These are phyloP conservation scores for Steinernema hermaphroditum DNA, from an alignment of 2,888 invertebrate species.

Conservation along the genomic window DNA sequence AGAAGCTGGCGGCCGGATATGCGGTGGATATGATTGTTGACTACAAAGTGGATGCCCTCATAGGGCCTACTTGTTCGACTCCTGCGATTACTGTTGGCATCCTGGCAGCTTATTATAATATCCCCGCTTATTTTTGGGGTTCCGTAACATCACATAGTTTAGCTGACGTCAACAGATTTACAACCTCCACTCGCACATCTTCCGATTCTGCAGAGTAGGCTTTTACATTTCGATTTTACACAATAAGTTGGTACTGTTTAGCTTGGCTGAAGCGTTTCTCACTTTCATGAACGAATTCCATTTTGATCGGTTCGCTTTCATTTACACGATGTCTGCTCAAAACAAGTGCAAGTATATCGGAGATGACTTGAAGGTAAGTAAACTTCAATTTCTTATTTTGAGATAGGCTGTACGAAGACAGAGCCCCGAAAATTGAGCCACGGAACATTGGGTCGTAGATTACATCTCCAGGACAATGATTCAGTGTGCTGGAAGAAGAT, in stretches of 20 bases:
- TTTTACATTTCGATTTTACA: not conserved
- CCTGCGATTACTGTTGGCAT: slow-evolving; percentile 6
- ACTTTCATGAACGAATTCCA: slow-evolving; percentile 45
- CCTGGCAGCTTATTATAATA: slow-evolving; percentile 40
- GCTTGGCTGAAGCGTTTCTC: slow-evolving; percentile 35
- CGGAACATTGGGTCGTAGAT: too few relatives aligned
- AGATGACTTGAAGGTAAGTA: slow-evolving; percentile 38
- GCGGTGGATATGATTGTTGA: slow-evolving; percentile 38
- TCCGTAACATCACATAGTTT: slow-evolving; percentile 38
- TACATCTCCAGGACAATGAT: not conserved
- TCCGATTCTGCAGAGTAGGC: not conserved
- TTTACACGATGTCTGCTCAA: slow-evolving; percentile 39
- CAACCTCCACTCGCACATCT: slow-evolving; percentile 30
- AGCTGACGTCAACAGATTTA: slow-evolving; percentile 38
- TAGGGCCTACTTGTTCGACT: slow-evolving; percentile 49
- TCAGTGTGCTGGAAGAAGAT: too few relatives aligned
- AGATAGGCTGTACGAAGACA: too few relatives aligned
- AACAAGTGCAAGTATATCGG: slow-evolving; percentile 39
- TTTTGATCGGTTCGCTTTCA: slow-evolving; percentile 53
- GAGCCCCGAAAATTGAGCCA: too few relatives aligned
- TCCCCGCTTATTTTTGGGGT: slow-evolving; percentile 49
- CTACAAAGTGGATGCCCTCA: slow-evolving; percentile 45
- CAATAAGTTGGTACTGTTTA: slow-evolving; percentile 24
- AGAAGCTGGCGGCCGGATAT: slow-evolving; percentile 42
- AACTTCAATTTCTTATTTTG: too few relatives aligned